Evolutionary conservation across 1,140 invertebrate species (phyloP), one percentile per base, ranked within the genome.

Genomic region (Chironomus striatipennis): DNA sequence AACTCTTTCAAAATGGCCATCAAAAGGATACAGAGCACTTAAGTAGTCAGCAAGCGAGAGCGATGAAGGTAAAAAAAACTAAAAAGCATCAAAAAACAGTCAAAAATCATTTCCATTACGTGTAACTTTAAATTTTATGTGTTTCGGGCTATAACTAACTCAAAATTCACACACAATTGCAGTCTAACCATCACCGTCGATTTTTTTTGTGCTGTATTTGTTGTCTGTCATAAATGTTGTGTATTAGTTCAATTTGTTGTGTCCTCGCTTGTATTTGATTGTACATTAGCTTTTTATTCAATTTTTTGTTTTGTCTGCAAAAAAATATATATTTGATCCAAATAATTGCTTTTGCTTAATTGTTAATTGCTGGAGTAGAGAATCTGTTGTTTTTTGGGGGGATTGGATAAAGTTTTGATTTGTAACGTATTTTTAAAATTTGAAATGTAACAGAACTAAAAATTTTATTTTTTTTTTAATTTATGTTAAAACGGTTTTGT

Each of bases 11-110:
- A 10, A 65, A 75, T 42, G 15, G 34, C 7, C 20, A 21, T 42
- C 15, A 43, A 34, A 34, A 34, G 24, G 24, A 34, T 34, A 34
- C 24, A 34, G 24, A 34, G 24, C 24, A 34, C 24, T 34, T 34
- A 34, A 34, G 24, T 43, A 10, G 20, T 42, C 12, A 20, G 12
- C 20, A 43, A 15, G 4, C 15, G 9, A 18, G 15, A 70, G 20
- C 65, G n/a, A 18, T 18, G 65, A 70, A 70, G 65, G 65, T 70
- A 70, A 20, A 42, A 6, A 7, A 24, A 75, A 75, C 43, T 1
- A 24, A 7, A 70, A 15, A 43, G 5, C 17, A 43, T 75, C 34
- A 43, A 34, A 34, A 34, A 34, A 34, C n/a, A n/a, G n/a, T n/a
- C 24, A 43, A 43, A n/a, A 34, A 17, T 75, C 65, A 70, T 70